Percentiles rank a stretch among this genome's conserved stretches.
These are phyloP conservation scores for Sciurus carolinensis DNA, from an alignment of 2,797 vertebrate species.

Conservation along the genomic window DNA sequence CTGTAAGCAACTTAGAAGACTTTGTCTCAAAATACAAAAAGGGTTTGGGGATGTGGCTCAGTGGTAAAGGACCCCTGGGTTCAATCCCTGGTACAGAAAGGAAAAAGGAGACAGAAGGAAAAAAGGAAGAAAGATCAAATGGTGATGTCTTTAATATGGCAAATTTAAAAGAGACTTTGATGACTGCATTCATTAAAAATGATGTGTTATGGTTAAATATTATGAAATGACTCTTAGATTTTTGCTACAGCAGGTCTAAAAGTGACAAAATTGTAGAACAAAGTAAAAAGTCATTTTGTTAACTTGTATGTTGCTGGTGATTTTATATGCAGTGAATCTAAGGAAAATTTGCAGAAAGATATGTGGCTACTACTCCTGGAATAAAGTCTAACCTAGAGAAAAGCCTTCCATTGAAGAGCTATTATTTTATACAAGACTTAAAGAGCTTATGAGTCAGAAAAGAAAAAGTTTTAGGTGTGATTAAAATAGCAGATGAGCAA, in stretches of 20 bases:
- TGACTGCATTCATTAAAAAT: conserved; percentile 40
- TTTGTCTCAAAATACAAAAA: too few species aligned
- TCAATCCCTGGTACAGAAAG: too few species aligned
- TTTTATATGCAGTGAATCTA: neutral
- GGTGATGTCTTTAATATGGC: conserved; percentile 8
- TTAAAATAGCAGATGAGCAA: conserved; percentile 39
- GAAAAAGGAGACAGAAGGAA: neutral
- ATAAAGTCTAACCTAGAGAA: neutral
- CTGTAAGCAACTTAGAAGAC: too few species aligned
- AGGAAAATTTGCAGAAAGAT: neutral
- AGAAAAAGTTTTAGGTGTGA: conserved; percentile 32
- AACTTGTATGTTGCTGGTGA: neutral
- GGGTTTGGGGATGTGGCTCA: too few species aligned
- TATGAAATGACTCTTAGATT: conserved; percentile 16
- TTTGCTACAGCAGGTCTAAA: neutral
- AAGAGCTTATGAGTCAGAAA: neutral
- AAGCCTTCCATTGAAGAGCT: neutral
- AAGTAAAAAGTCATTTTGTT: conserved; percentile 1
- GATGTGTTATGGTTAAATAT: neutral
- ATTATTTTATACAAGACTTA: neutral
- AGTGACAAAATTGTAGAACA: neutral
- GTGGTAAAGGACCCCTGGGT: too few species aligned
- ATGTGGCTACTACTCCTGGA: neutral
- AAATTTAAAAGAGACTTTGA: conserved; percentile 14
- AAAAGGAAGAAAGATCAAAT: neutral